Percentiles rank a stretch among this genome's conserved stretches.
phyloP scores from a whole-genome alignment of 1,140 invertebrate genomes.

The Ceratoteleas bidentatus region DNA sequence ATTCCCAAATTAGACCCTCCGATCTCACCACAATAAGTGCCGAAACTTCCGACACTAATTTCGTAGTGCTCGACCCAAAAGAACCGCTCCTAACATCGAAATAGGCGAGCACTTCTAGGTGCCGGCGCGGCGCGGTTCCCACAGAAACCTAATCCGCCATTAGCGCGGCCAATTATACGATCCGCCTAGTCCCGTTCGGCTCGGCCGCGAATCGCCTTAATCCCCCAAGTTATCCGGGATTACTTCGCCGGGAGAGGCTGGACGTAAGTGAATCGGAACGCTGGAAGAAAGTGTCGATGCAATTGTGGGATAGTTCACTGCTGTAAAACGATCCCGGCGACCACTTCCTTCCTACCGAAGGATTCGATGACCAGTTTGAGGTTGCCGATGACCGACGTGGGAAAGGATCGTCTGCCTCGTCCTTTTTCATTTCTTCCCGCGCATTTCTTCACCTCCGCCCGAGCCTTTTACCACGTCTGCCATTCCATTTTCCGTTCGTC shows the following conservation, averaged over 20 bases:
- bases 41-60: no score
- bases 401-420: constrained; percentile 76
- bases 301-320: constrained; percentile 70
- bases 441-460: constrained; percentile 32
- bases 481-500: constrained; percentile 46
- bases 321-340: constrained; percentile 78
- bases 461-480: constrained; percentile 27
- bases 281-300: constrained; percentile 70
- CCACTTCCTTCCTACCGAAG: constrained; percentile 80
- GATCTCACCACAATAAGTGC: no score
- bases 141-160: no score
- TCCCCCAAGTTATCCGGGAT: constrained; percentile 14
- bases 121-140: no score
- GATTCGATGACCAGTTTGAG: constrained; percentile 81
- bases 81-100: no score
- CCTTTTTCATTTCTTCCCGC: constrained; percentile 54
- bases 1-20: no score
- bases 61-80: no score
- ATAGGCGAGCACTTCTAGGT: no score
- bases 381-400: constrained; percentile 80
- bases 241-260: constrained; percentile 17
- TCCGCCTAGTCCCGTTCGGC: no score
- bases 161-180: no score
- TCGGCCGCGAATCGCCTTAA: no score
- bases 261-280: constrained; percentile 50